Percentiles rank a stretch among this genome's conserved stretches.
Conservation (phyloP, 2,888 invertebrate genomes). For the Heliconius charithonia region DNA sequence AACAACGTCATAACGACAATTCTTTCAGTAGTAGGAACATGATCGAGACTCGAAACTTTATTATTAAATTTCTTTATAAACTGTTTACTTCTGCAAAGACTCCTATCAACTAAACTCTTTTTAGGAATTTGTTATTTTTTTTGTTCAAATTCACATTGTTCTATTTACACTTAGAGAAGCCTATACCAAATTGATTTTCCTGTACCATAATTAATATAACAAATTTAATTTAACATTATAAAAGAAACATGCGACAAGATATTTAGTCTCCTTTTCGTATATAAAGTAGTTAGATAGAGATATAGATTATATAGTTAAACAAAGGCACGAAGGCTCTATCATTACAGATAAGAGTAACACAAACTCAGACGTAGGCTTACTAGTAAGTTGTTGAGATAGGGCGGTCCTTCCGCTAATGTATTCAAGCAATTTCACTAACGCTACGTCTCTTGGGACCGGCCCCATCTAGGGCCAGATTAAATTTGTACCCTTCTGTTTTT, state of each 20-base stretch:
- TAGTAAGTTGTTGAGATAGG: conserved; percentile 74
- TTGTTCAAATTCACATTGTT: not conserved
- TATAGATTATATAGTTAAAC: conserved; percentile 19
- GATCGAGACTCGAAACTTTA: conserved; percentile 1
- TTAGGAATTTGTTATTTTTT: not conserved
- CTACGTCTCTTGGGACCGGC: conserved; percentile 51
- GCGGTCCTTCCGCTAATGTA: conserved; percentile 72
- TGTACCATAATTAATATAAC: too few relatives aligned
- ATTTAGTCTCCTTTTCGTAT: not conserved
- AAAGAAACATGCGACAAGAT: not conserved
- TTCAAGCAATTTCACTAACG: conserved; percentile 74
- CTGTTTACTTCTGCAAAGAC: conserved; percentile 4
- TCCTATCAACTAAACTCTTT: not conserved
- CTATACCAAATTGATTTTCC: not conserved
- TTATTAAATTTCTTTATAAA: conserved; percentile 23
- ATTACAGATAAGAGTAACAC: conserved; percentile 34
- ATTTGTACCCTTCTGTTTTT: conserved; percentile 71
- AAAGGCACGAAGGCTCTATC: conserved; percentile 24
- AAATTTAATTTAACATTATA: not conserved
- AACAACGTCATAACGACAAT: not conserved
- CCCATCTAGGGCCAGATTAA: conserved; percentile 70
- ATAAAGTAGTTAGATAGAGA: not conserved
- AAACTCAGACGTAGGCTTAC: conserved; percentile 57
- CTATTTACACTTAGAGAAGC: not conserved
- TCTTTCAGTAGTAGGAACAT: not conserved